phyloP scores from a whole-genome alignment of 2,888 invertebrate genomes.

The Lucinisca nassula region DNA sequence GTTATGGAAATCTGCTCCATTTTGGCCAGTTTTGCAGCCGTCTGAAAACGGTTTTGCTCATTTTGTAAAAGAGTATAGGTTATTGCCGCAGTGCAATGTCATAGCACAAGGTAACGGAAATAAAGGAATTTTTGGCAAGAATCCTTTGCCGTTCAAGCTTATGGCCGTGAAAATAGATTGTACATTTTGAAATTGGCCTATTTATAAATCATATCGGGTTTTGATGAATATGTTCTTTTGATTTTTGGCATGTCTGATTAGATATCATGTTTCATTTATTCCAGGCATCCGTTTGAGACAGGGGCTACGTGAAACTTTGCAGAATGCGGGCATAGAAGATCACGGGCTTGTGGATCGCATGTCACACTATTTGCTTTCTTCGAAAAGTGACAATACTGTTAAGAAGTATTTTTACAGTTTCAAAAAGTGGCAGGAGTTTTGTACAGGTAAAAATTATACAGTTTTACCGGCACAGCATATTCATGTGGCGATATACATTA shows the following conservation, averaged over 20 bases:
- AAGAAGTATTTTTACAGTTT: constrained; percentile 45
- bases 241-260: not conserved
- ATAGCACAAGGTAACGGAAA: not conserved
- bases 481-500: constrained; percentile 33
- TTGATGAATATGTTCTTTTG: no score
- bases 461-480: constrained; percentile 41
- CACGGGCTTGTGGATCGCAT: constrained; percentile 13
- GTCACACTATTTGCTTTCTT: constrained; percentile 15
- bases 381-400: constrained; percentile 46
- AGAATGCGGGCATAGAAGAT: not conserved
- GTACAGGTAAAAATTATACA: not conserved
- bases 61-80: not conserved
- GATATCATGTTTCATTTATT: not conserved
- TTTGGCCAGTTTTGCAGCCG: constrained; percentile 2
- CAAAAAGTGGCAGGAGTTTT: constrained; percentile 48
- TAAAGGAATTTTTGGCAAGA: not conserved
- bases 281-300: constrained; percentile 22
- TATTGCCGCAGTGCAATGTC: not conserved
- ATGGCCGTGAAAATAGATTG: not conserved
- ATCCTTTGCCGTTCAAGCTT: not conserved
- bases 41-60: not conserved
- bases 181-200: no score
- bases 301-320: not conserved
- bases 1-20: not conserved
- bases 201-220: no score